Conservation (phyloP, 92 coral and sea anemone species). For the Porites evermanni region DNA sequence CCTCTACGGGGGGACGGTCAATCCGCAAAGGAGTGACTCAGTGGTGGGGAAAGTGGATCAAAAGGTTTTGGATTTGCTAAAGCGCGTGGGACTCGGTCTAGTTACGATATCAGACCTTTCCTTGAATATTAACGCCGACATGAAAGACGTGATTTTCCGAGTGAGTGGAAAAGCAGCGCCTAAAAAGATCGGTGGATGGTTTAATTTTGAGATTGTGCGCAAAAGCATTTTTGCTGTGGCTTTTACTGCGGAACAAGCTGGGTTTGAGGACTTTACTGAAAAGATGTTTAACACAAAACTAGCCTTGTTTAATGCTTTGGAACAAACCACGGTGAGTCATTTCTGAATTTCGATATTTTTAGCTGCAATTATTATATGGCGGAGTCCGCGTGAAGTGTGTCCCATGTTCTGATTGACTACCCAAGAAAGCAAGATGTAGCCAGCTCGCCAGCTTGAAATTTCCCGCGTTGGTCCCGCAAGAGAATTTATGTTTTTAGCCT, state of each 20-base stretch:
- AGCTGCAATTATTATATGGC: background rate
- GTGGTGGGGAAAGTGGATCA: background rate
- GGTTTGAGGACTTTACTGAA: slow-evolving; percentile 49
- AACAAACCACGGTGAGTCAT: slow-evolving; percentile 47
- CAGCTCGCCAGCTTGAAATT: too few relatives aligned
- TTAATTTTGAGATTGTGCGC: slow-evolving; percentile 62
- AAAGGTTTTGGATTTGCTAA: slow-evolving; percentile 16
- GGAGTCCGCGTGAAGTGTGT: background rate
- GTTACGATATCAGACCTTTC: slow-evolving; percentile 46
- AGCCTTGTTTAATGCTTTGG: slow-evolving; percentile 56
- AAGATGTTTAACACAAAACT: slow-evolving; percentile 60
- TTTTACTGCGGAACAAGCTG: slow-evolving; percentile 65
- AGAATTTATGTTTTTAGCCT: too few relatives aligned
- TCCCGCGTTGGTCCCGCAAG: too few relatives aligned
- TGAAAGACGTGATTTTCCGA: slow-evolving; percentile 46
- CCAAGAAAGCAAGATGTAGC: too few relatives aligned
- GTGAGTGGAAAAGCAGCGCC: slow-evolving; percentile 66
- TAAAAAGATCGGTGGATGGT: slow-evolving; percentile 39
- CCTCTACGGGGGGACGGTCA: background rate
- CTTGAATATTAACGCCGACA: slow-evolving; percentile 45
- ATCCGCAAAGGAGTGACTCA: background rate
- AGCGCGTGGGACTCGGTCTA: slow-evolving; percentile 50
- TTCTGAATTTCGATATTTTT: too few relatives aligned
- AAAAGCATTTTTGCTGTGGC: slow-evolving; percentile 71
- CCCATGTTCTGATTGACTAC: too few relatives aligned